Conservation (phyloP, 2,113 vertebrate genomes). For the Austrofundulus limnaeus region DNA sequence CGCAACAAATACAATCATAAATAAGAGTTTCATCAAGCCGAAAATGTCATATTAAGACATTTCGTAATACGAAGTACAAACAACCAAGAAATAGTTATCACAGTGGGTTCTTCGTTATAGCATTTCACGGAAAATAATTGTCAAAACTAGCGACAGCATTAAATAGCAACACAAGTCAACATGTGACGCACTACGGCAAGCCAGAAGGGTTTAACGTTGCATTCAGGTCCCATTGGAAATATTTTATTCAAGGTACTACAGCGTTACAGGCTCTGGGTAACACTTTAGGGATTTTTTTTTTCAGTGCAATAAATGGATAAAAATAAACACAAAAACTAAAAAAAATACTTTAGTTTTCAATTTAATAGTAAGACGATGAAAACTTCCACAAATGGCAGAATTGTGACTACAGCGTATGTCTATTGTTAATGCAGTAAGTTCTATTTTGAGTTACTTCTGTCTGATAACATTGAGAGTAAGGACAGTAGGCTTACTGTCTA, state of each 20-base stretch:
- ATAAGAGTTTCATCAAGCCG: constrained; percentile 12
- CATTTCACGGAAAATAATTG: constrained; percentile 16
- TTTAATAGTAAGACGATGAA: too few relatives aligned
- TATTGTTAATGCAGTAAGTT: too few relatives aligned
- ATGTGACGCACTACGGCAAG: constrained; percentile 74
- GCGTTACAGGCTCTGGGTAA: not conserved
- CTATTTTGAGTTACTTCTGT: too few relatives aligned
- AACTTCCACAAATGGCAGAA: too few relatives aligned
- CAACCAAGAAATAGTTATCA: not conserved
- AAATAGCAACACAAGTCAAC: constrained; percentile 41
- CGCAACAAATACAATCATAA: constrained; percentile 15
- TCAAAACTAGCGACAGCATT: constrained; percentile 43
- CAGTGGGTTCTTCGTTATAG: not conserved
- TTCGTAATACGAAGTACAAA: not conserved
- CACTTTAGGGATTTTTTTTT: too few relatives aligned
- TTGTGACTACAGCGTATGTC: too few relatives aligned
- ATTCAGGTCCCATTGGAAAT: constrained; percentile 18
- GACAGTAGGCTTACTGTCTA: too few relatives aligned
- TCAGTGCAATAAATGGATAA: too few relatives aligned
- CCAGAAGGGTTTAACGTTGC: constrained; percentile 37
- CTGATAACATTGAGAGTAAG: too few relatives aligned
- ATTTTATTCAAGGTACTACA: not conserved
- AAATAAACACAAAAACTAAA: not conserved
- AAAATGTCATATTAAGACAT: not conserved
- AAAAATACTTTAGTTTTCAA: too few relatives aligned